Evolutionary conservation across 92 coral and sea anemone species (phyloP).

Genomic region (Epizoanthus scotinus): DNA sequence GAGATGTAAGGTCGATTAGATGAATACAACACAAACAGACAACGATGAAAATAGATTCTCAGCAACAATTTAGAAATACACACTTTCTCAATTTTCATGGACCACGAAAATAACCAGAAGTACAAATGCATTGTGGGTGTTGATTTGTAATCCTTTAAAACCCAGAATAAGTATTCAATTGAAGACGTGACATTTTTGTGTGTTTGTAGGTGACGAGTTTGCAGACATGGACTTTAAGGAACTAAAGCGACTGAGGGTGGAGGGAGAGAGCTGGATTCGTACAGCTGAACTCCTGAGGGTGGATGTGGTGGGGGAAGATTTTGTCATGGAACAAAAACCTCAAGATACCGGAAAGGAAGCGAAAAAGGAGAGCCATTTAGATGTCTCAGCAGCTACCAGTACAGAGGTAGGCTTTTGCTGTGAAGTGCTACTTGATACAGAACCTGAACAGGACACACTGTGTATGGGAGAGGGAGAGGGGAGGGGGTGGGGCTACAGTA

Average conservation of each 20-base stretch:
- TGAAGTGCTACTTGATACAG: not conserved
- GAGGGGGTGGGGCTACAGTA: too few species aligned
- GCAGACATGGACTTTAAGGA: constrained; percentile 97
- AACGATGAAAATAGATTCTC: too few species aligned
- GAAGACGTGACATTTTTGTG: not conserved
- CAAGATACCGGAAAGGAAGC: constrained; percentile 22
- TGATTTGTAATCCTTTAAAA: not conserved
- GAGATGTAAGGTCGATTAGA: too few species aligned
- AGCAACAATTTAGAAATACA: too few species aligned
- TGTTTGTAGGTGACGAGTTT: constrained; percentile 75
- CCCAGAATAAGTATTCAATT: not conserved
- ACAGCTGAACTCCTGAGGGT: constrained; percentile 78
- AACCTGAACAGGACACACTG: not conserved
- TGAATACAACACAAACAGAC: too few species aligned
- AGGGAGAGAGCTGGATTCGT: constrained; percentile 94
- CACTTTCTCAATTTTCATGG: too few species aligned
- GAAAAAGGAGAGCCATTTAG: constrained; percentile 13
- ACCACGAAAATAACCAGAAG: too few species aligned
- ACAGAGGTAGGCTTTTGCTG: constrained; percentile 34
- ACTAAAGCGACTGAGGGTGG: constrained; percentile 77
- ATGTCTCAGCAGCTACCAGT: constrained; percentile 23
- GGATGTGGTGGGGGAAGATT: constrained; percentile 87
- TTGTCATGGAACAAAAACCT: constrained; percentile 56
- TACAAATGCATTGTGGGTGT: too few species aligned
- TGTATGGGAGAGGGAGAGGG: too few species aligned